phyloP scores from a whole-genome alignment of 2,113 vertebrate species.

The Dendropsophus ebraccatus region DNA sequence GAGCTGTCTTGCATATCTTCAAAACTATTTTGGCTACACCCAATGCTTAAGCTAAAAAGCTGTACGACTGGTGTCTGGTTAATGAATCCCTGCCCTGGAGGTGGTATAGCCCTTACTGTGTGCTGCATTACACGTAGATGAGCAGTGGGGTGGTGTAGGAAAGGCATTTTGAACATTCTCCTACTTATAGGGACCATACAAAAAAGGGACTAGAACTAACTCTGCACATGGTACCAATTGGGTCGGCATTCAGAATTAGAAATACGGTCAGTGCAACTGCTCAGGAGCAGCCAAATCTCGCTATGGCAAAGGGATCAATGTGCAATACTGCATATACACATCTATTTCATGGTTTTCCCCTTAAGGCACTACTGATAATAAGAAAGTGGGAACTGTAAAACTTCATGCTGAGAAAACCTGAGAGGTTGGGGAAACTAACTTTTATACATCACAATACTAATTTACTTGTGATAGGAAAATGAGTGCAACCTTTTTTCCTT shows the following conservation, averaged over 20 bases:
- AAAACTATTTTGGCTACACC: neutral
- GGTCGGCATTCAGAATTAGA: neutral
- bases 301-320: neutral
- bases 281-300: neutral
- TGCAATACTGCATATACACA: neutral
- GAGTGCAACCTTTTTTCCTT: neutral
- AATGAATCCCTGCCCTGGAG: neutral
- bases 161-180: neutral
- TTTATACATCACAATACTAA: neutral
- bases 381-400: neutral
- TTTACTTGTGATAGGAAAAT: neutral
- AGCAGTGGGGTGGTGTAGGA: neutral
- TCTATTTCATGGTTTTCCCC: neutral
- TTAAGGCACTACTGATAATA: slow-evolving; percentile 21
- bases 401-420: neutral
- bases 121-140: neutral
- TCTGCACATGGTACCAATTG: neutral
- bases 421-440: neutral
- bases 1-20: slow-evolving; percentile 5
- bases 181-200: neutral
- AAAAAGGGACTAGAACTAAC: neutral
- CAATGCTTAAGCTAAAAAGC: neutral
- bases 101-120: neutral
- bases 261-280: neutral
- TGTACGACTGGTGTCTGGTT: neutral